Conservation (phyloP, 2,113 vertebrate species). For the Uropsilus gracilis region DNA sequence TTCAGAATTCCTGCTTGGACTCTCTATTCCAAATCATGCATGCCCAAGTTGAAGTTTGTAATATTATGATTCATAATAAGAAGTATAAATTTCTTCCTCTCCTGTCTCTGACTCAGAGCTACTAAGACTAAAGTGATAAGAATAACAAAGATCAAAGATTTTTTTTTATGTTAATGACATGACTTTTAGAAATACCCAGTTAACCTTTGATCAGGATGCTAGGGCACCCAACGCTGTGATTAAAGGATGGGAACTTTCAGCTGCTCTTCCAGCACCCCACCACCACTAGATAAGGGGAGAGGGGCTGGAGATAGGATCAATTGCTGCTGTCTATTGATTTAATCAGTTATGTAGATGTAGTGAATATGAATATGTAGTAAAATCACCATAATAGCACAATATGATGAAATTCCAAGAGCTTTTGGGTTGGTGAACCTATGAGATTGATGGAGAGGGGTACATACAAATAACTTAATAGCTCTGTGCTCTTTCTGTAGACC, state of each 20-base stretch:
- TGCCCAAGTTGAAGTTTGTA: background rate
- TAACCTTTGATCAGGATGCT: background rate
- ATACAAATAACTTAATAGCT: background rate
- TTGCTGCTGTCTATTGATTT: background rate
- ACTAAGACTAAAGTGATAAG: background rate
- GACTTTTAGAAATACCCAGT: background rate
- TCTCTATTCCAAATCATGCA: background rate
- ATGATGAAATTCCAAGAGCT: background rate
- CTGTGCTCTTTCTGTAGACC: background rate
- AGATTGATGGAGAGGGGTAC: background rate
- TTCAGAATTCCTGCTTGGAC: background rate
- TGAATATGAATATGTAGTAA: background rate
- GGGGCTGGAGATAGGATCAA: background rate
- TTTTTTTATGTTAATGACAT: background rate
- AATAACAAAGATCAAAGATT: background rate
- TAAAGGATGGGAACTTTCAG: background rate
- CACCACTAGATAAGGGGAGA: background rate
- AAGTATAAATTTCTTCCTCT: background rate
- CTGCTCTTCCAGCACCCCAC: no score
- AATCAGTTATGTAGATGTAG: background rate
- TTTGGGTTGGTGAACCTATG: background rate
- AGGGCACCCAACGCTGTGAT: background rate
- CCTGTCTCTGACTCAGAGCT: constrained; percentile 20
- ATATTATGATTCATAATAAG: background rate
- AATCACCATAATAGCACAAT: background rate